These are phyloP conservation scores for Sebastes umbrosus DNA, from an alignment of 2,797 vertebrate species.

Conservation along the genomic window DNA sequence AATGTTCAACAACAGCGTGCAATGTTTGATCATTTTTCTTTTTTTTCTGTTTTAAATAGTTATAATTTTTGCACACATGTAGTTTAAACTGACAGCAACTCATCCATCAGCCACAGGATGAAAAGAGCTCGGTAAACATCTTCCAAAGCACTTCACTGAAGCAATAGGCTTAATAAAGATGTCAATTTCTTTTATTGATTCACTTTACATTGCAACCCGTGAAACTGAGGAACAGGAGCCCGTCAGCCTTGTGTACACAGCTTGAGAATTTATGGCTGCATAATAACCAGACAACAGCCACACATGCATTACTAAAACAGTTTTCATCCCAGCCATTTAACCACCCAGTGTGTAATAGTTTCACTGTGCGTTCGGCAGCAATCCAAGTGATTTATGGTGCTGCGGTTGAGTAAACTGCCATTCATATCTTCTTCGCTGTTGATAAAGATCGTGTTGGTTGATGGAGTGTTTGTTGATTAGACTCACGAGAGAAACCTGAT, in stretches of 20 bases:
- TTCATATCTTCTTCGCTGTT: slow-evolving; percentile 64
- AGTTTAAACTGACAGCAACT: not conserved
- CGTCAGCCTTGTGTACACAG: slow-evolving; percentile 31
- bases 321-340: slow-evolving; percentile 58
- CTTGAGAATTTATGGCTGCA: slow-evolving; percentile 56
- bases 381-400: slow-evolving; percentile 65
- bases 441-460: slow-evolving; percentile 48
- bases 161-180: slow-evolving; percentile 62
- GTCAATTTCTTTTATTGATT: slow-evolving; percentile 70
- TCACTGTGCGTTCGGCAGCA: slow-evolving; percentile 26
- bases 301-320: slow-evolving; percentile 52
- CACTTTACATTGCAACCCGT: slow-evolving; percentile 42
- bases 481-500: slow-evolving; percentile 15
- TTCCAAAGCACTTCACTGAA: slow-evolving; percentile 39
- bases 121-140: slow-evolving; percentile 42
- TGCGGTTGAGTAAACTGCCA: slow-evolving; percentile 54
- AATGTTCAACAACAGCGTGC: not conserved
- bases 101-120: slow-evolving; percentile 24
- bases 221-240: slow-evolving; percentile 28
- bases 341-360: slow-evolving; percentile 45
- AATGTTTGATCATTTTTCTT: not conserved
- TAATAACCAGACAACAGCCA: slow-evolving; percentile 59
- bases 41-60: not conserved
- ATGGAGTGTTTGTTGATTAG: slow-evolving; percentile 55
- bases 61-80: not conserved